Conservation (phyloP, 2,797 vertebrate species). For the Sus cebifrons region DNA sequence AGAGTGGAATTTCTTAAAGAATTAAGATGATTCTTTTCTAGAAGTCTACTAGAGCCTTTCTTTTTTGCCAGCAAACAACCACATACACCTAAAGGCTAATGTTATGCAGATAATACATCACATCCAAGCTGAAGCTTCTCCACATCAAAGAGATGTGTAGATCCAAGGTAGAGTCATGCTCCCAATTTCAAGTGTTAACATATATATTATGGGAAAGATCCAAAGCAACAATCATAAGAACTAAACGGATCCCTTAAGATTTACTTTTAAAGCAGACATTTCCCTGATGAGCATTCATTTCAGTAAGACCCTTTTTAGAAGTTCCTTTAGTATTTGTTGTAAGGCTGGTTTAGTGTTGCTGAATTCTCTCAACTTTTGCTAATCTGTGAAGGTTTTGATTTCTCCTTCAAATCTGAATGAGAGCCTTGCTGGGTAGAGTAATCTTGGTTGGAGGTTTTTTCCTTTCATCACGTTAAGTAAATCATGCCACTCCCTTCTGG, state of each 20-base stretch:
- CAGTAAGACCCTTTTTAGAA: not conserved
- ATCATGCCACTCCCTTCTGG: too few species aligned
- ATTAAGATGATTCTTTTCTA: conserved; percentile 19
- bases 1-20: conserved; percentile 33
- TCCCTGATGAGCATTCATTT: not conserved
- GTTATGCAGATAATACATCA: too few species aligned
- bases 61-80: not conserved
- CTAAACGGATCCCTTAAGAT: not conserved
- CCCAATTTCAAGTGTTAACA: not conserved
- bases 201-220: not conserved
- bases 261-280: not conserved
- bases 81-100: not conserved
- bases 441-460: too few species aligned
- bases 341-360: too few species aligned
- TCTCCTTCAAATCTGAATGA: too few species aligned
- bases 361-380: too few species aligned
- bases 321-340: too few species aligned
- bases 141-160: not conserved
- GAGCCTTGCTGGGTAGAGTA: too few species aligned
- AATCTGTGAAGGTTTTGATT: too few species aligned
- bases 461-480: too few species aligned
- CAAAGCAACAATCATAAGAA: not conserved
- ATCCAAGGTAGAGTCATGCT: not conserved
- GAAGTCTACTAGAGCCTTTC: not conserved
- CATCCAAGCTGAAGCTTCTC: not conserved